Evolutionary conservation across 2,888 invertebrate genomes (phyloP), one percentile per base, ranked within the genome.

Genomic region (Tenthredo distinguenda): DNA sequence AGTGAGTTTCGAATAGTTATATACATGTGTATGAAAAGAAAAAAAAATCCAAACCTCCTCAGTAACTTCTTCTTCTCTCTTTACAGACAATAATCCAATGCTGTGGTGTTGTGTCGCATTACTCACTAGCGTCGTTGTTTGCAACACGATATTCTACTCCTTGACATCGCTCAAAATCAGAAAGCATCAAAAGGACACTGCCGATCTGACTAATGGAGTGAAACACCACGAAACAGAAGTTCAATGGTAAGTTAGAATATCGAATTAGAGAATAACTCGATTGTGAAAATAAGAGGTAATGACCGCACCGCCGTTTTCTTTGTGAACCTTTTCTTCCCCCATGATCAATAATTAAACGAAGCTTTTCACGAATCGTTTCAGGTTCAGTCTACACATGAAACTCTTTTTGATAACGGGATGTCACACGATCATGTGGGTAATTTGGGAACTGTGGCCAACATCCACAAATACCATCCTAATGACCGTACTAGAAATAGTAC

Each of bases 371-470:
- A 43, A 74, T 43, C 3, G 6, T 74, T 74, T 21, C 72, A 74
- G 72, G 72, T 18, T 74, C 43, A 21, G n/a, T 43, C 21, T 74
- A 40, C 40, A 74, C 43, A 18, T 74, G 40, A 74, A 40, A 43
- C 43, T 74, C 21, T 74, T 74, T n/a, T 10, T 74, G 72, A 74
- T 74, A 74, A 74, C 72, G 9, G 72, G 72, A 43, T 18, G 7
- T 40, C 72, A 74, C 43, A 74, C 40, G 21, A n/a, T 74, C 10
- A 43, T 43, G 43, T 74, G 72, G 72, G 72, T 40, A 0, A 40
- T 43, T 43, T 74, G 72, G 72, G 72, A 74, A 43, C 43, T 74
- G 3, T 43, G 72, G 21, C 72, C 72, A 9, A 43, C 21, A 4
- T 2, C 0, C 40, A 6, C 31, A 10, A 43, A 12, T 9, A 74